phyloP scores from a whole-genome alignment of 2,888 invertebrate genomes.

The Epistrophella euchroma region DNA sequence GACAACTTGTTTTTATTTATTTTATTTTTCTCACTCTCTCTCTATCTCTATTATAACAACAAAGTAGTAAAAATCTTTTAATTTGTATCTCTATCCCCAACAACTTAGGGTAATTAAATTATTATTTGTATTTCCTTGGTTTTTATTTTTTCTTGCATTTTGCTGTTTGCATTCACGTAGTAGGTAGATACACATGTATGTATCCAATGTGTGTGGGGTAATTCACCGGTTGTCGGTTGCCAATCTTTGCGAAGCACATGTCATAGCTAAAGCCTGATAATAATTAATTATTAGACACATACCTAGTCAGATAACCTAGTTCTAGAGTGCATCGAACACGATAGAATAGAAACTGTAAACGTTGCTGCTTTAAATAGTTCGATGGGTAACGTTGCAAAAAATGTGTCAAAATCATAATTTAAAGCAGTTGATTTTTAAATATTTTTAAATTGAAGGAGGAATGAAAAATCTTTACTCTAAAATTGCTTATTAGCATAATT shows the following conservation, averaged over 20 bases:
- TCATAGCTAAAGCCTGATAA: slow-evolving; percentile 43
- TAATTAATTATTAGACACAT: slow-evolving; percentile 37
- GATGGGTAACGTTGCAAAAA: background rate
- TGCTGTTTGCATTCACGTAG: background rate
- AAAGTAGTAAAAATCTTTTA: slow-evolving; percentile 13
- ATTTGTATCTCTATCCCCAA: background rate
- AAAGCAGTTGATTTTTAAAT: no score
- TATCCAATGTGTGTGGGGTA: slow-evolving; percentile 39
- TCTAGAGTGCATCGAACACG: slow-evolving; percentile 23
- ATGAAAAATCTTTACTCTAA: no score
- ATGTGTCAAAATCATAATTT: background rate
- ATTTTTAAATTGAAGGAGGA: no score
- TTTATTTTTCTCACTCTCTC: background rate
- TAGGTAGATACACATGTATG: slow-evolving; percentile 12
- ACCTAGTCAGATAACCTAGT: slow-evolving; percentile 44
- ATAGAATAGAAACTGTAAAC: slow-evolving; percentile 26
- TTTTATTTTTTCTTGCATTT: slow-evolving; percentile 15
- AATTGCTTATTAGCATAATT: no score
- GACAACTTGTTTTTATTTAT: slow-evolving; percentile 21
- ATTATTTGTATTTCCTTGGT: slow-evolving; percentile 41
- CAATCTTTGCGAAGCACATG: slow-evolving; percentile 48
- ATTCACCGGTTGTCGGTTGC: slow-evolving; percentile 54
- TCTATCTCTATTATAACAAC: background rate
- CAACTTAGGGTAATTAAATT: slow-evolving; percentile 36
- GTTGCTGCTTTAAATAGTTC: background rate